These are phyloP conservation scores for Ophion ventricosus DNA, from an alignment of 2,888 invertebrate genomes.

Conservation along the genomic window DNA sequence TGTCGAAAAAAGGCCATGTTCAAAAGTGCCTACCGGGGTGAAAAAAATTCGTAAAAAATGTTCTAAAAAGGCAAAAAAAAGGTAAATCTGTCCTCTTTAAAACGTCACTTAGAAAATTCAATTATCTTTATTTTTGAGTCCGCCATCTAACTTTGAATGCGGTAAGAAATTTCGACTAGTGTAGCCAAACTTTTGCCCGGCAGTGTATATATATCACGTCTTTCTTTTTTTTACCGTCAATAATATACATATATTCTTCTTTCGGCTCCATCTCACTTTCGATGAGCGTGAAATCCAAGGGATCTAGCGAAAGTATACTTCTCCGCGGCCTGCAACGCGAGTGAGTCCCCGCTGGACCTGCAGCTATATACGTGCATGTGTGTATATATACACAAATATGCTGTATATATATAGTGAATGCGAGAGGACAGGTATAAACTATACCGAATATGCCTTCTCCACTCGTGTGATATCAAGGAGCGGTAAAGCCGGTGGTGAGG, in stretches of 20 bases:
- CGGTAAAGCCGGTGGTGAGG: slow-evolving; percentile 50
- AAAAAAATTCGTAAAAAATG: too few species aligned
- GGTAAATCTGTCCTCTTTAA: too few species aligned
- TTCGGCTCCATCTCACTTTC: slow-evolving; percentile 49
- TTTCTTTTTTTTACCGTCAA: slow-evolving; percentile 1
- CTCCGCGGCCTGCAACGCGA: slow-evolving; percentile 63
- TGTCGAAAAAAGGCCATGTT: too few species aligned
- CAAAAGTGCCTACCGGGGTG: too few species aligned
- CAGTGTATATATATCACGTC: not conserved
- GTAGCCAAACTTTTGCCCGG: too few species aligned
- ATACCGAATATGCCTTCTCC: slow-evolving; percentile 37
- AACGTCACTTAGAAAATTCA: too few species aligned
- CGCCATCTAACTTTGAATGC: too few species aligned
- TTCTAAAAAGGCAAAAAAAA: too few species aligned
- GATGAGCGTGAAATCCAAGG: slow-evolving; percentile 62
- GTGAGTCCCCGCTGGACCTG: slow-evolving; percentile 58
- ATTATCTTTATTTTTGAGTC: too few species aligned
- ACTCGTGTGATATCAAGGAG: slow-evolving; percentile 57
- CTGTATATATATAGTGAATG: slow-evolving; percentile 28
- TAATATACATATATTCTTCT: slow-evolving; percentile 16
- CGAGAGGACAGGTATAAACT: slow-evolving; percentile 39
- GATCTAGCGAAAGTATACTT: slow-evolving; percentile 68
- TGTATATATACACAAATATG: not conserved
- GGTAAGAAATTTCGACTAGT: too few species aligned
- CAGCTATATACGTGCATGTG: not conserved